Percentiles rank a stretch among this genome's conserved stretches.
phyloP scores from a whole-genome alignment of 2,888 invertebrate genomes.

The Agrilus cyanescens region DNA sequence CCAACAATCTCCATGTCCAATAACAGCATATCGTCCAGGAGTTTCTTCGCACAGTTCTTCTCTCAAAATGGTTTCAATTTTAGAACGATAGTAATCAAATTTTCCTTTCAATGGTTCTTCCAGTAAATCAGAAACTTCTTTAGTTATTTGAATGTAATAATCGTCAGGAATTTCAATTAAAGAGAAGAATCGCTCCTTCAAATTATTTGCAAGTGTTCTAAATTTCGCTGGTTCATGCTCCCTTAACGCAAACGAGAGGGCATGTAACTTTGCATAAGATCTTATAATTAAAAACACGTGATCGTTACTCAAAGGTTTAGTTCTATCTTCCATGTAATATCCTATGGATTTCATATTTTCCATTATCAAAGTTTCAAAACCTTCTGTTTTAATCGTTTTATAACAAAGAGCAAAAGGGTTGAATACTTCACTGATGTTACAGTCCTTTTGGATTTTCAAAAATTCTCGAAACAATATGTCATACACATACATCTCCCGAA shows the following conservation, averaged over 20 bases:
- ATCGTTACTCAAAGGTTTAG: slow-evolving; percentile 18
- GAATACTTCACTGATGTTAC: slow-evolving; percentile 9
- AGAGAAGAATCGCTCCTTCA: slow-evolving; percentile 11
- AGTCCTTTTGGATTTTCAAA: slow-evolving; percentile 8
- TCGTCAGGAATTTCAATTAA: background rate
- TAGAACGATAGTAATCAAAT: slow-evolving; percentile 10
- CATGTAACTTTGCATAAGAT: slow-evolving; percentile 22
- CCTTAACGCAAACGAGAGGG: slow-evolving; percentile 21
- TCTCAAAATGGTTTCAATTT: slow-evolving; percentile 3
- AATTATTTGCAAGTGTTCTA: slow-evolving; percentile 10
- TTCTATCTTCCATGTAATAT: slow-evolving; percentile 8
- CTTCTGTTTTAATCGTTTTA: slow-evolving; percentile 10
- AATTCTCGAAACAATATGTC: slow-evolving; percentile 9
- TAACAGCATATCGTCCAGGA: slow-evolving; percentile 16
- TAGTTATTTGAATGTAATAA: slow-evolving; percentile 2
- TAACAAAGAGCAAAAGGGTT: slow-evolving; percentile 12
- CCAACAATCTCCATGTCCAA: slow-evolving; percentile 20
- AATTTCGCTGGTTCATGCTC: slow-evolving; percentile 17
- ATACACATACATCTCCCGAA: slow-evolving; percentile 20
- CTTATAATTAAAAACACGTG: slow-evolving; percentile 19
- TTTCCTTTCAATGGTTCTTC: slow-evolving; percentile 9
- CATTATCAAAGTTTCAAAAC: slow-evolving; percentile 19
- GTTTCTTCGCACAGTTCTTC: slow-evolving; percentile 7
- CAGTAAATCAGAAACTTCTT: slow-evolving; percentile 10
- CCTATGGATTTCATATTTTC: slow-evolving; percentile 18